Conservation (phyloP, 2,888 invertebrate species). For the Chouioia cunea region DNA sequence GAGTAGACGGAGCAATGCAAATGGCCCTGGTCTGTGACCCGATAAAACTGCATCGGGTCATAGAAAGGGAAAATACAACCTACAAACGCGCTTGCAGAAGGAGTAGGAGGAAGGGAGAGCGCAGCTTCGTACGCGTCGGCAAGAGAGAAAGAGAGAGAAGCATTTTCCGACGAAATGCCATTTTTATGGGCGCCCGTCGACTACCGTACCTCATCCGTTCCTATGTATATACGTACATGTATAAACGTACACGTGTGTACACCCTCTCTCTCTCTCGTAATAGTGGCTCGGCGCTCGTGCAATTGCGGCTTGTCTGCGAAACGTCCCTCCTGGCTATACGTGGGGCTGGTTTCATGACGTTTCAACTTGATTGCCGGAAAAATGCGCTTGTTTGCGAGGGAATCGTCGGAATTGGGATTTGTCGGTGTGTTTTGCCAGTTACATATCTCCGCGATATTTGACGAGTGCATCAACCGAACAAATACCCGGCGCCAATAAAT, state of each 20-base stretch:
- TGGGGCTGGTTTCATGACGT: too few relatives aligned
- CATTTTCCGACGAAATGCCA: slow-evolving; percentile 59
- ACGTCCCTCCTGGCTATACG: too few relatives aligned
- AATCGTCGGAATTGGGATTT: too few relatives aligned
- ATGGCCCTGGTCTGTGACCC: slow-evolving; percentile 59
- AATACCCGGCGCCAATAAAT: too few relatives aligned
- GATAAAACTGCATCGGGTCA: slow-evolving; percentile 64
- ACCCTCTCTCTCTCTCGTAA: slow-evolving; percentile 8
- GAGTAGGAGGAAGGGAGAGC: slow-evolving; percentile 6
- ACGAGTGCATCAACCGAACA: too few relatives aligned
- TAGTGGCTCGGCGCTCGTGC: too few relatives aligned
- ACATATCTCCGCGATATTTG: too few relatives aligned
- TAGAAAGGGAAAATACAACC: slow-evolving; percentile 65
- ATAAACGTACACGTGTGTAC: background rate
- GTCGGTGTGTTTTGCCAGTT: too few relatives aligned
- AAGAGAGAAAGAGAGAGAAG: background rate
- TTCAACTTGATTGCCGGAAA: too few relatives aligned
- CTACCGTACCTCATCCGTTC: too few relatives aligned
- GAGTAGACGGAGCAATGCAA: slow-evolving; percentile 54
- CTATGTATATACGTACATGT: background rate
- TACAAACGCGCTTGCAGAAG: slow-evolving; percentile 48
- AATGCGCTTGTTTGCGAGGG: too few relatives aligned
- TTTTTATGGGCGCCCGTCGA: slow-evolving; percentile 54
- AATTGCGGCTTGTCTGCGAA: too few relatives aligned
- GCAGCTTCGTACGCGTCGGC: background rate